A percentile compares a stretch with the other conserved stretches of the same genome.
Conservation (phyloP, 92 coral and sea anemone genomes). For the Parazoanthus swiftii region DNA sequence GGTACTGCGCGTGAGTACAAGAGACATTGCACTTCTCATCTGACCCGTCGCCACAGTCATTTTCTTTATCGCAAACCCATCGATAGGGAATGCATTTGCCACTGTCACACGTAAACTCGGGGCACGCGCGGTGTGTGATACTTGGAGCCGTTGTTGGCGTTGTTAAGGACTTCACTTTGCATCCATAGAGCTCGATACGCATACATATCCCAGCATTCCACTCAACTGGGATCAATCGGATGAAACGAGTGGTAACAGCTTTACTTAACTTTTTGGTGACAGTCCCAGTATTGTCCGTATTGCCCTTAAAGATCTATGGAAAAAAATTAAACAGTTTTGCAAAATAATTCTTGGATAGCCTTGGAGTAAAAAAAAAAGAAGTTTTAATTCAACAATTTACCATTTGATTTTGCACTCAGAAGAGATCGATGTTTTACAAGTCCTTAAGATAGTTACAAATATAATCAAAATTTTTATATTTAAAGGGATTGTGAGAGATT, state of each 20-base stretch:
- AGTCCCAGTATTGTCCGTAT: conserved; percentile 48
- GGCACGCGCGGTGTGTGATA: conserved; percentile 47
- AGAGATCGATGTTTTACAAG: too few species aligned
- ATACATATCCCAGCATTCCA: conserved; percentile 62
- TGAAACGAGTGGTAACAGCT: conserved; percentile 58
- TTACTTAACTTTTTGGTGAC: conserved; percentile 57
- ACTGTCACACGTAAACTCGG: conserved; percentile 74
- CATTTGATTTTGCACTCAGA: too few species aligned
- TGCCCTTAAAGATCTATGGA: conserved; percentile 58
- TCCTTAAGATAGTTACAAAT: too few species aligned
- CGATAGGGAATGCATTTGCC: conserved; percentile 65
- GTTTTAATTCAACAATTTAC: too few species aligned
- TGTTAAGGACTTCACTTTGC: conserved; percentile 25
- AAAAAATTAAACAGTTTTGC: background rate
- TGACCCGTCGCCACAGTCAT: conserved; percentile 64
- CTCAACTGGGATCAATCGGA: conserved; percentile 60
- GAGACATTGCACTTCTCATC: conserved; percentile 66
- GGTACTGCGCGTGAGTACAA: conserved; percentile 53
- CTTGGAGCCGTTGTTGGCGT: conserved; percentile 46
- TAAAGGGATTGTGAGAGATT: too few species aligned
- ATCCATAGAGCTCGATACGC: conserved; percentile 75
- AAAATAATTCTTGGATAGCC: background rate
- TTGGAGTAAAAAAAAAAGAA: background rate
- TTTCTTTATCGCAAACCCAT: conserved; percentile 62
- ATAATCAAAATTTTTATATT: too few species aligned